Evolutionary conservation across 2,113 vertebrate species (phyloP).

Genomic region (Gobiocypris rarus): DNA sequence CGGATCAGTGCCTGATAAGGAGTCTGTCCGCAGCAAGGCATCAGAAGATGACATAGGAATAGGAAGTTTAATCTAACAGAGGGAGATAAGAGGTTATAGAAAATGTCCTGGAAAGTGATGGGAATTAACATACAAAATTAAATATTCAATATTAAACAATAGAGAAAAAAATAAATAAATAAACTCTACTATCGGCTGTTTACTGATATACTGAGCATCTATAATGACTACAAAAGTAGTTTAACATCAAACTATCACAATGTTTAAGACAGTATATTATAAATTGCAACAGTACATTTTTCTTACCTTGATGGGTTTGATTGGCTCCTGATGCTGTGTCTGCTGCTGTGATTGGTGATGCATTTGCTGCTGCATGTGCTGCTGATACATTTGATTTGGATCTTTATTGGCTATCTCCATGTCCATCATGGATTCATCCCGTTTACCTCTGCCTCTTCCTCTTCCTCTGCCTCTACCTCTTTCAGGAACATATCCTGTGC

Average conservation of each 20-base stretch:
- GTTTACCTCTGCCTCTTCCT: conserved; percentile 73
- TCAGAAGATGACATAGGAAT: conserved; percentile 77
- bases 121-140: not conserved
- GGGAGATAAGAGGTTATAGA: not conserved
- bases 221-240: too few relatives aligned
- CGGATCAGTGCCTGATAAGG: conserved; percentile 78
- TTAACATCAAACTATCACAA: too few relatives aligned
- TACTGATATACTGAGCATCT: not conserved
- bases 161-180: not conserved
- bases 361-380: conserved; percentile 72
- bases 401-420: conserved; percentile 75
- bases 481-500: conserved; percentile 62
- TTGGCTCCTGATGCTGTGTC: conserved; percentile 74
- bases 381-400: conserved; percentile 72
- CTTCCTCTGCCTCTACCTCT: conserved; percentile 73
- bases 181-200: not conserved
- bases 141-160: not conserved
- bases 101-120: not conserved
- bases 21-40: conserved; percentile 77
- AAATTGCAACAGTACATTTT: too few relatives aligned
- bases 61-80: conserved; percentile 76
- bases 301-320: conserved; percentile 78
- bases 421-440: conserved; percentile 76
- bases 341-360: conserved; percentile 64
- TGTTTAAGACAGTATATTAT: too few relatives aligned